These are phyloP conservation scores for Emydura subglobosa DNA, from an alignment of 2,113 vertebrate genomes.

Conservation along the genomic window DNA sequence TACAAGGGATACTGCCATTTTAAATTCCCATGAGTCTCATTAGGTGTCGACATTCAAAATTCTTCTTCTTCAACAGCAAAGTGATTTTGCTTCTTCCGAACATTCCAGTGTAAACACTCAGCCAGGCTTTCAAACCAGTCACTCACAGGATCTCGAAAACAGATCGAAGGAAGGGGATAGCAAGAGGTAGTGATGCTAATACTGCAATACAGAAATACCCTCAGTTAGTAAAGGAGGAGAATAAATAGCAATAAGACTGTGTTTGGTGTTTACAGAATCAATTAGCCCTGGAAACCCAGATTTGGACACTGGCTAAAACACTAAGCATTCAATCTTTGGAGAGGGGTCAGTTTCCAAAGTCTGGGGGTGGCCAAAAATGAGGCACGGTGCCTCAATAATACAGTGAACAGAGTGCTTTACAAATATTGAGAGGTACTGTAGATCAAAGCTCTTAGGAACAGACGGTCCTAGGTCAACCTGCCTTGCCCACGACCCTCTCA, in stretches of 20 bases:
- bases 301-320: neutral
- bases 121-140: constrained; percentile 91
- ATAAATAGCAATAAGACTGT: fast-evolving
- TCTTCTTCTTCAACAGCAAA: constrained; percentile 77
- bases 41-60: constrained; percentile 19
- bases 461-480: neutral
- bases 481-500: neutral
- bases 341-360: fast-evolving
- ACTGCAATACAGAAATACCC: constrained; percentile 62
- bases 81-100: constrained; percentile 85
- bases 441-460: fast-evolving
- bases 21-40: neutral
- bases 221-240: neutral
- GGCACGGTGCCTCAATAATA: neutral
- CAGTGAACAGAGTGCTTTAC: neutral
- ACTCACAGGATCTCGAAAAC: constrained; percentile 84
- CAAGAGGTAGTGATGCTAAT: constrained; percentile 91
- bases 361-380: fast-evolving
- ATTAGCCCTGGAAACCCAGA: neutral
- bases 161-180: constrained; percentile 89
- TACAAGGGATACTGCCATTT: neutral
- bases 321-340: fast-evolving
- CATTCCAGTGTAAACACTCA: constrained; percentile 89
- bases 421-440: fast-evolving
- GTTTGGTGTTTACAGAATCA: neutral